Base-by-base conservation (phyloP, 2,888 invertebrate species). In the Mesorhabditis belari region DNA sequence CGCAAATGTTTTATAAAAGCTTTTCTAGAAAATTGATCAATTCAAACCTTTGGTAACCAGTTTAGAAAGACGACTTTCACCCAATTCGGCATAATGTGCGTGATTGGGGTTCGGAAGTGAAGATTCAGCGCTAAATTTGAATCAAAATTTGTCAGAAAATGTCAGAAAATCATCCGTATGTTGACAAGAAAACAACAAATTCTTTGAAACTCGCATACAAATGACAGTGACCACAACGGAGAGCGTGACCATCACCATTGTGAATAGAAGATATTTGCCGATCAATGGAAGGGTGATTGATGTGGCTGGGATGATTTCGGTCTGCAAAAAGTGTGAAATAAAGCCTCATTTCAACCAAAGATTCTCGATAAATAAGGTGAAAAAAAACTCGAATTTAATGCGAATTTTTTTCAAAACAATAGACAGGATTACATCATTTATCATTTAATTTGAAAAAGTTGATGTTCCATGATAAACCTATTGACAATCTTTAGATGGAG, bases 251-350 rank as follows among this genome's bases (percentile, higher is more conserved):
- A 93, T 87, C 78, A 92, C 90, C 93, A 94, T 93, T 67, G 93
- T 93, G 85, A 77, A 77, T 72, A 94, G 87, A 63, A 94, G 87
- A 60, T 98, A 96, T 86, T 96, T 96, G 19, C 83, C 84, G 54
- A 85, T 84, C 29, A 85, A 79, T 2, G 85, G 85, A 4, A 85
- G 82, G 3, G 83, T 95, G 81, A 96, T 86, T 59, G 94, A 94
- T n/a, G 96, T 96, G 69, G 96, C 95, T 64, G 96, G 96, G 83
- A 98, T 96, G 84, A 96, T 95, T 73, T 85, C 88, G 5, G 76
- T 73, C 67, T 71, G 51, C 58, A 64, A 29, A 19, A 21, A 12
- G 3, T n/a, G 44, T 49, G 6, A 3, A 23, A 44, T 24, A 57
- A n/a, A n/a, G n/a, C n/a, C n/a, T n/a, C n/a, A n/a, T n/a, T n/a